These are phyloP conservation scores for Actinostola sp. DNA, from an alignment of 92 coral and sea anemone genomes.

Conservation along the genomic window DNA sequence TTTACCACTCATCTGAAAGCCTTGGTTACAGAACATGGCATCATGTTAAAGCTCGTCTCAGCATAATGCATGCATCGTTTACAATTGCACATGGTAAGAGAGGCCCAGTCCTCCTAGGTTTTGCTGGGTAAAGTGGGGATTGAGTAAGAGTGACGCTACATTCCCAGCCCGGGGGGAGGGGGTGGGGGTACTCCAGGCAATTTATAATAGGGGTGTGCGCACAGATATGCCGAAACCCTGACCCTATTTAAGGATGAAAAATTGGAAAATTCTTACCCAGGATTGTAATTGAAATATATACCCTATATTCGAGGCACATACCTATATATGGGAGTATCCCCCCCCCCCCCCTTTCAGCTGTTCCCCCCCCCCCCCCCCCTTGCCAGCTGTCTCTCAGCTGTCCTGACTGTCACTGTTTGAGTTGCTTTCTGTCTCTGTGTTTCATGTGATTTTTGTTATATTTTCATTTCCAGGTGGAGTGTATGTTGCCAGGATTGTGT, in stretches of 20 bases:
- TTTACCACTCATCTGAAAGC: conserved; percentile 4
- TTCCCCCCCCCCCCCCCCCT: no score
- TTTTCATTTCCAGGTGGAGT: background rate
- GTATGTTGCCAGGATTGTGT: conserved; percentile 6
- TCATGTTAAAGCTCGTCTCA: background rate
- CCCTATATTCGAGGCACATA: no score
- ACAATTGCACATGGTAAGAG: conserved; percentile 6
- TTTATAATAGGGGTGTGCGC: no score
- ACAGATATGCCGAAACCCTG: no score
- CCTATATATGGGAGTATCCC: no score
- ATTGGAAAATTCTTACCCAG: no score
- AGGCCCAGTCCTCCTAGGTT: no score
- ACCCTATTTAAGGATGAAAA: no score
- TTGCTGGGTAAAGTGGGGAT: background rate
- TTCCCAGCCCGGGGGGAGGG: background rate
- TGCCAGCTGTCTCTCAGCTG: no score
- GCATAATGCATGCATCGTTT: background rate
- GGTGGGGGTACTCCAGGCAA: no score
- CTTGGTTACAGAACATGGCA: conserved; percentile 6
- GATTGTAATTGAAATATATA: no score
- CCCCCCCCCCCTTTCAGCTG: no score
- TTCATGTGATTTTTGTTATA: background rate
- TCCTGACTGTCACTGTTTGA: background rate
- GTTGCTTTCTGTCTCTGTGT: background rate
- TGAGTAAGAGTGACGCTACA: background rate